phyloP scores from a whole-genome alignment of 2,888 invertebrate species.

The Dioctria rufipes region DNA sequence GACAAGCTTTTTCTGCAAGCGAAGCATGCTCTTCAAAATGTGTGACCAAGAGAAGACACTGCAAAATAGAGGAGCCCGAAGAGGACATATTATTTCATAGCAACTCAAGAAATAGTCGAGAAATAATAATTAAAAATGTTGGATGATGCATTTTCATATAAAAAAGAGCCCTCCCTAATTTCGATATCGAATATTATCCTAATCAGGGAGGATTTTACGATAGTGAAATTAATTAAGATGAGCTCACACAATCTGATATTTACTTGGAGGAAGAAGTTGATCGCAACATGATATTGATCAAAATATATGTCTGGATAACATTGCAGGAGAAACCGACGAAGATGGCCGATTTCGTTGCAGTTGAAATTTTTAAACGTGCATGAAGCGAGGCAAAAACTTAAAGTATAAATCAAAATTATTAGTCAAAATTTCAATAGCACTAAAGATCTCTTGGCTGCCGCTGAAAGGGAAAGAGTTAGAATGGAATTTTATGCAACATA shows the following conservation, averaged over 20 bases:
- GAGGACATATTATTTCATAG: no score
- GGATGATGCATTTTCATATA: not conserved
- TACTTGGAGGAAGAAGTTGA: not conserved
- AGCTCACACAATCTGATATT: not conserved
- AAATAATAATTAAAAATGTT: not conserved
- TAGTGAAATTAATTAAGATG: not conserved
- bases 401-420: no score
- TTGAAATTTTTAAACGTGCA: no score
- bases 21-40: no score
- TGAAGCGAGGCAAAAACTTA: no score
- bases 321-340: not conserved
- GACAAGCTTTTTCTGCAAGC: no score
- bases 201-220: not conserved
- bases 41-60: no score
- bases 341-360: no score
- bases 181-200: not conserved
- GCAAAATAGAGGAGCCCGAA: no score
- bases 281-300: not conserved
- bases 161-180: constrained; percentile 1
- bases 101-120: no score
- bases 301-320: not conserved
- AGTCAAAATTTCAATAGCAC: constrained; percentile 50
- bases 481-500: constrained; percentile 91
- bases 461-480: constrained; percentile 80
- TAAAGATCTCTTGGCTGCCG: constrained; percentile 61